Evolutionary conservation across 2,797 vertebrate genomes (phyloP), one percentile per base, ranked within the genome.

Genomic region (Crenuchus spilurus): DNA sequence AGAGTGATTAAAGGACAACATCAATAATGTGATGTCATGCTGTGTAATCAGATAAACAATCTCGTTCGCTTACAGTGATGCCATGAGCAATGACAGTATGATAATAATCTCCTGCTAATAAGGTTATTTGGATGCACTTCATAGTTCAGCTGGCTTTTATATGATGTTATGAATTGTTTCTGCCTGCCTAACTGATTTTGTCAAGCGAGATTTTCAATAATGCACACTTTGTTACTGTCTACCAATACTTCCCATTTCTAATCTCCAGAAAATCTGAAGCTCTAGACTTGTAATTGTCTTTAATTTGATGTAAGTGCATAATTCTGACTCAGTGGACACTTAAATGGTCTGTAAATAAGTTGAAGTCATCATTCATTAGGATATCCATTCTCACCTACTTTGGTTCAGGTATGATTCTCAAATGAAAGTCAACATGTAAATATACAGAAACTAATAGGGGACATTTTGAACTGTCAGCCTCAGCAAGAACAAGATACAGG

Each of bases 11-110:
- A 41, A 74, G 30, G 67, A 26, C 42, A 57, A 39, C 61, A 33
- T 49, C 39, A 28, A 73, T 82, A 73, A 82, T 78, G 62, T 80
- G 65, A 77, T 67, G 80, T 74, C 63, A 51, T 52, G 48, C 55
- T 62, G 60, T 67, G 74, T 80, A 78, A 84, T 80, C 35, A 63
- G 79, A 78, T 49, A 4, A 48, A 46, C n/a, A 48, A 48, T 60
- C 30, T 42, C 11, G 24, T 51, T 42, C 39, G 62, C 16, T 70
- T 64, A 60, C 54, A 82, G 71, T 63, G 69, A 75, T 70, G 64
- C 33, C 18, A 18, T 61, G 48, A 46, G 20, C 76, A 82, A 70
- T 70, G 48, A 61, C 57, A 37, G 20, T 30, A 72, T 54, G 62
- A 52, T 79, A 69, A 82, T 60, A 28, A 75, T 75, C 65, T 69